Conservation (phyloP, 2,113 vertebrate species). For the Carollia perspicillata region DNA sequence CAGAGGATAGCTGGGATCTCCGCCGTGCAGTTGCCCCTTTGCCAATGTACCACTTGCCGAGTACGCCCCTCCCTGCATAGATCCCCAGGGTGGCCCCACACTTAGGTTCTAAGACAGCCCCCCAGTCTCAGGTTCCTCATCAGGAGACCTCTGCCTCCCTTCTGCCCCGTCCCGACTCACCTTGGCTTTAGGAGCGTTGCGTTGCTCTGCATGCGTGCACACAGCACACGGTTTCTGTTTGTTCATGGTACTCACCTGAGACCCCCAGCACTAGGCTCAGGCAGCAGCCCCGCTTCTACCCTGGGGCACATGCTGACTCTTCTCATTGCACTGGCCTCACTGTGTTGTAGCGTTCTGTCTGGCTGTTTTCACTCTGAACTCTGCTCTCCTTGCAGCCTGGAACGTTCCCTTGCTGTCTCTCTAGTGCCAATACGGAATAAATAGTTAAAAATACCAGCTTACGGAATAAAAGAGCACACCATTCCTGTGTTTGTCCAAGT, state of each 20-base stretch:
- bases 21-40: rapidly evolving
- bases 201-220: neutral
- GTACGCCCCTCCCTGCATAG: too few relatives aligned
- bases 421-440: neutral
- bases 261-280: neutral
- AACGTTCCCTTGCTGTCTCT: neutral
- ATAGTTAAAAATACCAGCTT: neutral
- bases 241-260: rapidly evolving
- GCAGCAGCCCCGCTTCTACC: neutral
- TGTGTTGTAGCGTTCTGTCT: neutral
- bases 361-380: neutral
- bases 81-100: neutral
- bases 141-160: neutral
- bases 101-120: neutral
- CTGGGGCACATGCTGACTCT: neutral
- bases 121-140: neutral
- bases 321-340: neutral
- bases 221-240: rapidly evolving
- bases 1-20: neutral
- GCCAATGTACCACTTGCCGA: neutral
- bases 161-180: neutral
- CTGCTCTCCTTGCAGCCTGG: neutral
- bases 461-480: neutral
- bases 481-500: neutral
- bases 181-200: neutral